These are phyloP conservation scores for Drosophila prosaltans DNA, from an alignment of 1,140 invertebrate species.

Conservation along the genomic window DNA sequence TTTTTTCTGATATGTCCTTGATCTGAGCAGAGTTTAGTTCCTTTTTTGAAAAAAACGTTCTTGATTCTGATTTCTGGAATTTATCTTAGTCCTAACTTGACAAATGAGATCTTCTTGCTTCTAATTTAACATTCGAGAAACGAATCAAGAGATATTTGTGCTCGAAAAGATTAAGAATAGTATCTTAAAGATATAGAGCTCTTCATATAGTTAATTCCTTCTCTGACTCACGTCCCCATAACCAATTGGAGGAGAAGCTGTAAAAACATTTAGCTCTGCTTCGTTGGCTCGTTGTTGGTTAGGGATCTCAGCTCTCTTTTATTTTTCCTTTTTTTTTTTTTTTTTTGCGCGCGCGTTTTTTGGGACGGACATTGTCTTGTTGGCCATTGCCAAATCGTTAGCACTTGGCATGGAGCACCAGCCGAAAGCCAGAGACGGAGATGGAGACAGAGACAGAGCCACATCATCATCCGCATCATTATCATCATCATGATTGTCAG, in stretches of 20 bases:
- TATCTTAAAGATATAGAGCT: too few relatives aligned
- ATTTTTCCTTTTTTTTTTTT: constrained; percentile 13
- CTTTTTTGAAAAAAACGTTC: too few relatives aligned
- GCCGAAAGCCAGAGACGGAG: constrained; percentile 20
- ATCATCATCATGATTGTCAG: constrained; percentile 25
- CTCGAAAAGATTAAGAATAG: too few relatives aligned
- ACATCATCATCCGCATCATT: constrained; percentile 29
- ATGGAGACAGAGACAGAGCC: constrained; percentile 18
- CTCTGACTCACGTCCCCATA: constrained; percentile 43
- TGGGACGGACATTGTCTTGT: constrained; percentile 42
- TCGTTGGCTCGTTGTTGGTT: constrained; percentile 36
- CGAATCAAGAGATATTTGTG: too few relatives aligned
- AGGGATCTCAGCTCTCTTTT: constrained; percentile 25
- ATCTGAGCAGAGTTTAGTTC: too few relatives aligned
- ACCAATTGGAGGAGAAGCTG: constrained; percentile 46
- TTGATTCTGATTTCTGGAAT: too few relatives aligned
- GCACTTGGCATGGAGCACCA: constrained; percentile 62
- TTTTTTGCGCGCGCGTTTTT: background rate
- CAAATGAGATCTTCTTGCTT: too few relatives aligned
- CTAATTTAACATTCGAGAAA: too few relatives aligned
- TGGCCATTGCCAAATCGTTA: constrained; percentile 79
- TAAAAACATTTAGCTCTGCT: constrained; percentile 60
- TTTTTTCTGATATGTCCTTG: too few relatives aligned
- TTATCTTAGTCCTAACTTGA: too few relatives aligned
- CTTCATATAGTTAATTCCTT: too few relatives aligned